Evolutionary conservation across 2,113 vertebrate genomes (phyloP).

Genomic region (Acrocephalus arundinaceus): DNA sequence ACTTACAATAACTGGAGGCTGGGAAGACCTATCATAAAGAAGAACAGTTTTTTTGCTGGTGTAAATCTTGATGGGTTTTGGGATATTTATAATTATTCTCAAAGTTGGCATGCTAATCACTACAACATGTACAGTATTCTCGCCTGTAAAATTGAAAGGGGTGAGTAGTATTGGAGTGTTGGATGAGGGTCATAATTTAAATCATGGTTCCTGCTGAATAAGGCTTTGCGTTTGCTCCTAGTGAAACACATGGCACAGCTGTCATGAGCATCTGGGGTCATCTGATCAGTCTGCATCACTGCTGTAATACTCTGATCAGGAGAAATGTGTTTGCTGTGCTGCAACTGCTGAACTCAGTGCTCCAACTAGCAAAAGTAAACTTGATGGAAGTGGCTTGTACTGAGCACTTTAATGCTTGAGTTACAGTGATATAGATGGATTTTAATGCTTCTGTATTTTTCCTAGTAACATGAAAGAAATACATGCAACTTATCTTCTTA

Average conservation of each 20-base stretch:
- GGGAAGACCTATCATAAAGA: conserved; percentile 79
- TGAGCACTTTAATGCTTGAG: neutral
- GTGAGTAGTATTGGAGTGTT: conserved; percentile 68
- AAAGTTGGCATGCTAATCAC: conserved; percentile 27
- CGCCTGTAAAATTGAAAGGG: conserved; percentile 90
- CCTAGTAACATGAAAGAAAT: neutral
- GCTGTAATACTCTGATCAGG: neutral
- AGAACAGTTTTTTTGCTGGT: conserved; percentile 80
- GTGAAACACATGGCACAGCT: neutral
- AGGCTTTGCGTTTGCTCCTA: neutral
- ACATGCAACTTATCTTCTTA: neutral
- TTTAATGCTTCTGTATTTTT: neutral
- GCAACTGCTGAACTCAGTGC: neutral
- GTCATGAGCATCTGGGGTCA: neutral
- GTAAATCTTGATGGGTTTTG: conserved; percentile 81
- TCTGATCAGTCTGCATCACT: neutral
- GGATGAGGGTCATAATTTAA: neutral
- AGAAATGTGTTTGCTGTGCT: neutral
- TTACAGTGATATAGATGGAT: neutral
- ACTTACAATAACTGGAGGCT: conserved; percentile 89
- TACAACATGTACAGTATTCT: conserved; percentile 85
- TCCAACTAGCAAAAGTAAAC: neutral
- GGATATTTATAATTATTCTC: conserved; percentile 74
- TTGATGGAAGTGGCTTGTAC: neutral
- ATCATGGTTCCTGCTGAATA: neutral